Evolutionary conservation across 2,113 vertebrate species (phyloP).

Genomic region (Mustelus asterias): DNA sequence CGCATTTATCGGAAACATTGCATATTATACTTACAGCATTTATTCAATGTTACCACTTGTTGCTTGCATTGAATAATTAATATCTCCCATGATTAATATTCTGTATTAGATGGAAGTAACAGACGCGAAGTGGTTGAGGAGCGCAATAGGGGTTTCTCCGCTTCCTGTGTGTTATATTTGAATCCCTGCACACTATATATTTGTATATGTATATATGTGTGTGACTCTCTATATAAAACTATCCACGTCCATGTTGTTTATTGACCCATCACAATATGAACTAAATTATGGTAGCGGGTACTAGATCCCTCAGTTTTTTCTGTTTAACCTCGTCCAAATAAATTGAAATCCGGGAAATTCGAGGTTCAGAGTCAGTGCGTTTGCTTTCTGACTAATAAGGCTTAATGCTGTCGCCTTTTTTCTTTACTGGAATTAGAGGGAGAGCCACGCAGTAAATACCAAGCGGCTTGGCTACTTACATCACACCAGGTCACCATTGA

Average conservation of each 20-base stretch:
- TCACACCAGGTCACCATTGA: not conserved
- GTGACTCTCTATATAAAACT: not conserved
- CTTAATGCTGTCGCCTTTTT: not conserved
- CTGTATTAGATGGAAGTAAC: not conserved
- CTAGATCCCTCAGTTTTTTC: no score
- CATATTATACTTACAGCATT: not conserved
- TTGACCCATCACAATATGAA: not conserved
- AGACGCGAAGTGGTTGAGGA: not conserved
- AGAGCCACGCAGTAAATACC: not conserved
- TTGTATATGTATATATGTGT: not conserved
- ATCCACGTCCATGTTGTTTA: not conserved
- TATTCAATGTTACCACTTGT: not conserved
- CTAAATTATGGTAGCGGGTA: not conserved
- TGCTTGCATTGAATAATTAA: not conserved
- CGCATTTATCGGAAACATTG: not conserved
- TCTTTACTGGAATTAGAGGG: not conserved
- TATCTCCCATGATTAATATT: not conserved
- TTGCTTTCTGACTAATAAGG: not conserved
- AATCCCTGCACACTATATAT: no score
- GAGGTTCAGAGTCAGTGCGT: conserved; percentile 8
- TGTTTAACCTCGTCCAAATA: not conserved
- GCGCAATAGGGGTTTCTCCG: not conserved
- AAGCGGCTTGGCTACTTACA: not conserved
- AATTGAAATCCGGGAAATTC: conserved; percentile 19
- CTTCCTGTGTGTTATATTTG: not conserved